Base-by-base conservation (phyloP, 2,113 vertebrate species). In the Oreotrochilus melanogaster region DNA sequence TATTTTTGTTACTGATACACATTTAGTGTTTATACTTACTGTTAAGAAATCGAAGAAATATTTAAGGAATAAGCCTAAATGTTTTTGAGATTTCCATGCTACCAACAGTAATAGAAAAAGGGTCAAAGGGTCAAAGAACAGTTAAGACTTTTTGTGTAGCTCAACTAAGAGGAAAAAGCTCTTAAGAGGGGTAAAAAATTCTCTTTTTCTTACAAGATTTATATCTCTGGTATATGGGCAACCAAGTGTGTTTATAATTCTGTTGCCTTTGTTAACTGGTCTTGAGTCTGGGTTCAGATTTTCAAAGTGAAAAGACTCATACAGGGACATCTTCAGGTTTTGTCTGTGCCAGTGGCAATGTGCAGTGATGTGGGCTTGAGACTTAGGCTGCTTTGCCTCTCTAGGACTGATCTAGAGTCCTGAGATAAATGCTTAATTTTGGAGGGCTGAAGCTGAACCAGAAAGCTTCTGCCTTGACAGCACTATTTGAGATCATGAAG, bases 201-300 rank as follows among this genome's bases (percentile, higher is more conserved):
- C 1, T 45, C 1, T 66, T 92, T 78, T 84, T 12, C 12, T 39
- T 64, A 54, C 67, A 92, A 64, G 54, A 67, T 14, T 71, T 92
- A 2, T 53, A 6, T 39, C 2, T 61, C 22, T 42, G n/a, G 2
- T 58, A 12, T 30, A 21, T 35, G 27, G 18, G 16, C 47, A 90
- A 78, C 6, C 3, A 10, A 62, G 31, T 23, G 5, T 65, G 14
- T 48, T 72, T 65, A 37, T 0, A 0, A 50, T 3, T 76, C 16
- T 64, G 2, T 37, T 83, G 58, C 5, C 31, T 73, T 78, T 60
- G 13, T 30, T 89, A 70, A 12, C 6, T 17, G 14, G 3, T 5
- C 11, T 27, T 64, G 14, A 84, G 11, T 71, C 22, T 39, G 37
- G 5, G 17, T 67, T 72, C 30, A 66, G 51, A 43, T 78, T 72